Conservation (phyloP, 1,140 invertebrate species). For the Drosophila ananassae region DNA sequence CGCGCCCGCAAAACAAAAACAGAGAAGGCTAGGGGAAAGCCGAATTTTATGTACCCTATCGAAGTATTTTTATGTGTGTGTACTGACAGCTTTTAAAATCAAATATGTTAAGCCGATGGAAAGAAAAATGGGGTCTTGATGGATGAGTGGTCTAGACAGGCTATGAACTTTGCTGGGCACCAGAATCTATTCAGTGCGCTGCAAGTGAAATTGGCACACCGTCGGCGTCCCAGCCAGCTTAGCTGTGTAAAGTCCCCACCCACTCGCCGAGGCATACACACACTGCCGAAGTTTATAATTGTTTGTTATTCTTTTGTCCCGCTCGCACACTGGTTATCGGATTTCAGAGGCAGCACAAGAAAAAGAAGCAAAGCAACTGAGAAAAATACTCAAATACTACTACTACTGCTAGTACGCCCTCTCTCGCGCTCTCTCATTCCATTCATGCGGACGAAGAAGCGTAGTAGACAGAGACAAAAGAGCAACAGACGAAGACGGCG, state of each 20-base stretch:
- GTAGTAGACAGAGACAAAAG: conserved; percentile 68
- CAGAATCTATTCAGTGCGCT: conserved; percentile 18
- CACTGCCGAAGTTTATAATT: conserved; percentile 68
- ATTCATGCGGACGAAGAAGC: conserved; percentile 65
- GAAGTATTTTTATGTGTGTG: no score
- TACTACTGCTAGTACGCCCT: conserved; percentile 63
- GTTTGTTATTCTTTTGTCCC: conserved; percentile 81
- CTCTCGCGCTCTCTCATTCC: conserved; percentile 53
- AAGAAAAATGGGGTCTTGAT: no score
- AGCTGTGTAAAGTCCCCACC: conserved; percentile 70
- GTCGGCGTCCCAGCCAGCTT: conserved; percentile 17
- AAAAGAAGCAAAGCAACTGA: conserved; percentile 24
- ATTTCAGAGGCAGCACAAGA: conserved; percentile 65
- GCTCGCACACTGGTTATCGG: conserved; percentile 79
- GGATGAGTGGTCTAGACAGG: no score
- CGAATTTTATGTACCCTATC: background rate
- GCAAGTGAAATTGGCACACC: conserved; percentile 76
- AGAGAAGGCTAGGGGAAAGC: background rate
- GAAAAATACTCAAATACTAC: conserved; percentile 72
- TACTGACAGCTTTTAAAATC: no score
- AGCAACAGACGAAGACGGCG: conserved; percentile 24
- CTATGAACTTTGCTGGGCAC: conserved; percentile 53
- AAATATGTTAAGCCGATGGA: no score
- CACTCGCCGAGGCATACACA: conserved; percentile 46
- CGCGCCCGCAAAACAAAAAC: conserved; percentile 41